A percentile compares a stretch with the other conserved stretches of the same genome.
phyloP scores from a whole-genome alignment of 2,797 vertebrate genomes.

The Malurus splendens region DNA sequence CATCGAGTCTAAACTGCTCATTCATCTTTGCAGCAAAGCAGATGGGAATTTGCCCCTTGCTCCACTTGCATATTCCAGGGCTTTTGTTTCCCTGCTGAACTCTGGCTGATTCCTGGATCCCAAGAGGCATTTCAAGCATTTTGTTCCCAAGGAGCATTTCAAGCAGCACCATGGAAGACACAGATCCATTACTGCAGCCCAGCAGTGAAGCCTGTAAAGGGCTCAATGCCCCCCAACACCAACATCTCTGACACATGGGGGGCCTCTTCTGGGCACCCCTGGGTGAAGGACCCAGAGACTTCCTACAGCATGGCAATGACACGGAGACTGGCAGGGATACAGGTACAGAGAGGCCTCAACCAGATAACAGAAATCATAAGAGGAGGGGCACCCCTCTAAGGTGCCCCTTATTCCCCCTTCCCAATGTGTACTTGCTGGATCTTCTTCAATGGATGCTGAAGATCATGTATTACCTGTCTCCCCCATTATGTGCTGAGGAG shows the following conservation, averaged over 20 bases:
- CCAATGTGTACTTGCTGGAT: not conserved
- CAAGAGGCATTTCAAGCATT: not conserved
- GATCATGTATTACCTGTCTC: rapidly evolving
- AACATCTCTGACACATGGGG: not conserved
- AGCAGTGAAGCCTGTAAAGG: not conserved
- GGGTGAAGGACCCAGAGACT: not conserved
- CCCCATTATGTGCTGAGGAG: not conserved
- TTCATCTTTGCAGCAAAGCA: not conserved
- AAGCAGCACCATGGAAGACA: not conserved
- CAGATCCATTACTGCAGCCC: not conserved
- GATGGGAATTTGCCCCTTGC: not conserved
- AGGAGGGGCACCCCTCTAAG: not conserved
- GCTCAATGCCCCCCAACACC: not conserved
- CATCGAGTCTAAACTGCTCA: not conserved
- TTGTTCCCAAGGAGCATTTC: not conserved
- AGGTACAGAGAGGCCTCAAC: not conserved
- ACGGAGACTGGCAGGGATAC: rapidly evolving
- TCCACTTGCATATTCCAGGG: not conserved
- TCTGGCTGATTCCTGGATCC: not conserved
- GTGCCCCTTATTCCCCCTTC: not conserved
- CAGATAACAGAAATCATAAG: not conserved
- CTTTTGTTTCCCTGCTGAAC: not conserved
- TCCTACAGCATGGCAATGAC: not conserved
- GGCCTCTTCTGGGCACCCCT: not conserved
- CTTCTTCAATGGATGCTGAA: not conserved